Percentiles rank a stretch among this genome's conserved stretches.
Evolutionary conservation across 2,888 invertebrate species (phyloP).

Genomic region (Drosophila conformis): DNA sequence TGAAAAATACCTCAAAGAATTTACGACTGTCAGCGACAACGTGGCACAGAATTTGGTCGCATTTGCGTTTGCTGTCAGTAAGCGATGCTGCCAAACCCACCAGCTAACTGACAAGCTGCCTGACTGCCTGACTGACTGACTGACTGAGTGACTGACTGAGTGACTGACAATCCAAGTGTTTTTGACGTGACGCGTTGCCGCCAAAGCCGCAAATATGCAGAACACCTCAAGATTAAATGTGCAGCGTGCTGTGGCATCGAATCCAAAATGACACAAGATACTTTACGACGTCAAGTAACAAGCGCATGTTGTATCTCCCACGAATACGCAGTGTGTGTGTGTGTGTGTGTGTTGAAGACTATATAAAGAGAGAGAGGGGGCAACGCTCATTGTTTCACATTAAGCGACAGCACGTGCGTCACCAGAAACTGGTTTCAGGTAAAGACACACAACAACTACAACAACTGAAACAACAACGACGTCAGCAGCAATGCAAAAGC

Average conservation of each 20-base stretch:
- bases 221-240: conserved; percentile 76
- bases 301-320: conserved; percentile 42
- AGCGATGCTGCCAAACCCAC: conserved; percentile 25
- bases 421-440: conserved; percentile 68
- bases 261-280: conserved; percentile 72
- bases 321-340: conserved; percentile 42
- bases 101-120: conserved; percentile 4
- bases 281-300: conserved; percentile 62
- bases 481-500: conserved; percentile 38
- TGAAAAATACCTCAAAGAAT: conserved; percentile 49
- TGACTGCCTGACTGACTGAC: conserved; percentile 18
- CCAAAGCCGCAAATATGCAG: conserved; percentile 71
- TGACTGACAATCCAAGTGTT: conserved; percentile 64
- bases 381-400: conserved; percentile 60
- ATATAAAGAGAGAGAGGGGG: neutral
- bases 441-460: conserved; percentile 7
- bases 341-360: conserved; percentile 9
- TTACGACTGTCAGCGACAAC: conserved; percentile 60
- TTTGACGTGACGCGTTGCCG: conserved; percentile 65
- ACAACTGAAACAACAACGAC: conserved; percentile 7
- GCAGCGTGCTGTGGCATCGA: conserved; percentile 61
- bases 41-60: conserved; percentile 37
- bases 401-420: conserved; percentile 65
- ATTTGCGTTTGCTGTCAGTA: conserved; percentile 26
- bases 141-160: conserved; percentile 36